These are phyloP conservation scores for Meteorus sp. DNA, from an alignment of 1,140 invertebrate species.

Conservation along the genomic window DNA sequence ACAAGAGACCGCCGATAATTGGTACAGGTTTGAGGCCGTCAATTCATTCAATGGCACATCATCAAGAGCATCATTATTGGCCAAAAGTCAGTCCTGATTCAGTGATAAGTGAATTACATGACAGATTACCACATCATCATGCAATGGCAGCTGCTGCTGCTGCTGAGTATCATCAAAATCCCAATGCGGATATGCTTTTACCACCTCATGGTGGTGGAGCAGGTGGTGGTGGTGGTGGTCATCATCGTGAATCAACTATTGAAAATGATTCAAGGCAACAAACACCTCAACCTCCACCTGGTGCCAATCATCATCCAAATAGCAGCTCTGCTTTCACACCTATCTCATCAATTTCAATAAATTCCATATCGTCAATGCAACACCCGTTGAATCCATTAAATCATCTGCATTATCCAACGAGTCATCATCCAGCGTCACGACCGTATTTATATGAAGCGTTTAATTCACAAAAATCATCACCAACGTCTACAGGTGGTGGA, in stretches of 20 bases:
- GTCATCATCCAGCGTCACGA: constrained; percentile 70
- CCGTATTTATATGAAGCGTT: constrained; percentile 93
- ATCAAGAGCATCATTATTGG: constrained; percentile 74
- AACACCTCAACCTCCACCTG: constrained; percentile 53
- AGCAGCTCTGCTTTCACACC: constrained; percentile 88
- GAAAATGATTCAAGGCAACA: constrained; percentile 57
- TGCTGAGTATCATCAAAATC: constrained; percentile 68
- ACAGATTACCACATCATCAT: constrained; percentile 66
- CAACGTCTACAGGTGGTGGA: constrained; percentile 45
- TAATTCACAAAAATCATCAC: constrained; percentile 65
- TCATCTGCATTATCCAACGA: constrained; percentile 62
- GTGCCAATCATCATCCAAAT: constrained; percentile 57
- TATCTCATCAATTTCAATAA: constrained; percentile 80
- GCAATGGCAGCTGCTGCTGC: constrained; percentile 58
- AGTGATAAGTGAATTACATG: constrained; percentile 67
- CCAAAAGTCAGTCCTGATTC: constrained; percentile 77
- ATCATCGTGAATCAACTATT: constrained; percentile 26
- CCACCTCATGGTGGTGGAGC: constrained; percentile 34
- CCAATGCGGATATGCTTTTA: constrained; percentile 57
- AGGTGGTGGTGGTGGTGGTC: not conserved
- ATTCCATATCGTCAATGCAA: constrained; percentile 59
- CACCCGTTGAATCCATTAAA: constrained; percentile 67
- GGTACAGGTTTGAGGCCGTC: constrained; percentile 64
- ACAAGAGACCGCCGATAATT: constrained; percentile 82
- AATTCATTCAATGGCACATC: constrained; percentile 59